Percentiles rank a stretch among this genome's conserved stretches.
Evolutionary conservation across 1,140 invertebrate species (phyloP).

Genomic region (Homarus americanus): DNA sequence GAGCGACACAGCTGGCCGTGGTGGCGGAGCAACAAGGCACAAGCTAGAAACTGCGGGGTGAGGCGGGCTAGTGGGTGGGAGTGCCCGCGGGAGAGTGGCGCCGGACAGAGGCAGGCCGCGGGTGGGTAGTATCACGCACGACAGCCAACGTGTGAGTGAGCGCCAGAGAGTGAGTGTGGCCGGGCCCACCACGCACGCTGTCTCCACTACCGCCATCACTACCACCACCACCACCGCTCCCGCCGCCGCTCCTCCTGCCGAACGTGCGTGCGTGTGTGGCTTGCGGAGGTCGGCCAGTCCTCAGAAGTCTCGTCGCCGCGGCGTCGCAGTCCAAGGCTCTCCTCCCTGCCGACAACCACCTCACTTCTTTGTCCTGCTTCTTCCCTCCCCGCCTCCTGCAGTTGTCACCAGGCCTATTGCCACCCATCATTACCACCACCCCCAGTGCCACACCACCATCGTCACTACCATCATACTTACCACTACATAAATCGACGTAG

Average conservation of each 20-base stretch:
- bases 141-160: conserved; percentile 66
- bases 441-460: neutral
- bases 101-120: conserved; percentile 35
- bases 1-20: neutral
- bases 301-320: neutral
- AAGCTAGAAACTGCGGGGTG: conserved; percentile 25
- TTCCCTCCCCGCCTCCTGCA: neutral
- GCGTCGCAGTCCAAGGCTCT: neutral
- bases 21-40: conserved; percentile 52
- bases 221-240: conserved; percentile 37
- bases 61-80: conserved; percentile 34
- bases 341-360: neutral
- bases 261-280: conserved; percentile 41
- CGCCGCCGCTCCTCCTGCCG: conserved; percentile 13
- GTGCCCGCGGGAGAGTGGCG: conserved; percentile 30
- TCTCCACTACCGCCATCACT: conserved; percentile 36
- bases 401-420: neutral
- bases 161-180: conserved; percentile 46
- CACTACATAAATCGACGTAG: too few relatives aligned
- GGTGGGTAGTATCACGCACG: conserved; percentile 62
- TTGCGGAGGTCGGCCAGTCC: conserved; percentile 17
- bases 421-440: neutral
- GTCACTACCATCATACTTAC: neutral
- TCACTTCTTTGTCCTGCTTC: conserved; percentile 22
- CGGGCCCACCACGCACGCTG: conserved; percentile 56